A percentile compares a stretch with the other conserved stretches of the same genome.
Conservation (phyloP, 2,888 invertebrate species). For the Plagiodera versicolora region DNA sequence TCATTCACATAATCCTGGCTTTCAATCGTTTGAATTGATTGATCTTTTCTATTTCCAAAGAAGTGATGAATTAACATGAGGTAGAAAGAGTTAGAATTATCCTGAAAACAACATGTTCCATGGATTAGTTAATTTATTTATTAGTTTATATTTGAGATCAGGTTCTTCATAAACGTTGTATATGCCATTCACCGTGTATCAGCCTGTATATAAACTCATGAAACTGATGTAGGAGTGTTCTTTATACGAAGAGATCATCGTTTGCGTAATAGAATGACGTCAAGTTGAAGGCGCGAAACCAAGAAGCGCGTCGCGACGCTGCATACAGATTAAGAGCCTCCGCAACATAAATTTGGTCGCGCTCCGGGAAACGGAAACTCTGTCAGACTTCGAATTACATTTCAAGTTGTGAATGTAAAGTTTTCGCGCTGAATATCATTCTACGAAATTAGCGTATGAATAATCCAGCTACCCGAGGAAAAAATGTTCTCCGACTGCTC, state of each 20-base stretch:
- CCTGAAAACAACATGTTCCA: too few species aligned
- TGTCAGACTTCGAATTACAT: conserved; percentile 41
- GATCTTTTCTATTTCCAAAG: too few species aligned
- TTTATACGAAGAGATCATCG: neutral
- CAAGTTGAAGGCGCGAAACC: conserved; percentile 27
- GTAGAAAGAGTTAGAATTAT: too few species aligned
- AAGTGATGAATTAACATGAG: too few species aligned
- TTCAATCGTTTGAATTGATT: too few species aligned
- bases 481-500: neutral
- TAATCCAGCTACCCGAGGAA: neutral
- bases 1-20: too few species aligned
- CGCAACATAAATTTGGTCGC: conserved; percentile 39
- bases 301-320: conserved; percentile 25
- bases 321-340: conserved; percentile 37
- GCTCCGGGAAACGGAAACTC: conserved; percentile 41
- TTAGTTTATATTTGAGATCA: too few species aligned
- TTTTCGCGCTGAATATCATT: conserved; percentile 31
- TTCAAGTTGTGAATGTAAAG: conserved; percentile 37
- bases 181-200: too few species aligned
- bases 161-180: too few species aligned
- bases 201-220: neutral
- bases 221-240: neutral
- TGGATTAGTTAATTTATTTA: too few species aligned
- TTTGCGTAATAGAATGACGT: conserved; percentile 4
- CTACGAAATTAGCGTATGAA: conserved; percentile 13